Evolutionary conservation across 2,113 vertebrate species (phyloP), one percentile per base, ranked within the genome.

Genomic region (Archilochus colubris): DNA sequence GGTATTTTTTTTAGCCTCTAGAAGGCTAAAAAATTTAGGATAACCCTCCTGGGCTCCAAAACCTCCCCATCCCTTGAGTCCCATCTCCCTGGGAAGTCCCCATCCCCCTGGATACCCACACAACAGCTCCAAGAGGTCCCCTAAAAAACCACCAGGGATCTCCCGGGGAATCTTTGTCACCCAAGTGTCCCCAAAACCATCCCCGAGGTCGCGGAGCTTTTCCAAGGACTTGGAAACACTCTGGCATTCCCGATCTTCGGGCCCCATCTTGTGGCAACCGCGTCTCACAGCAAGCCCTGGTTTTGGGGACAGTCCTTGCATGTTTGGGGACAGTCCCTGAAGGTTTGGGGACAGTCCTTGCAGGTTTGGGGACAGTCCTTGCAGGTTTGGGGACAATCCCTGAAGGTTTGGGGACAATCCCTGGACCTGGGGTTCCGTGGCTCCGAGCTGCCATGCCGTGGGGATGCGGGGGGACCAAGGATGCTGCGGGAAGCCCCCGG

Each of bases 41-140:
- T 5, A 33, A 20, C 5, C 14, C 30, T 38, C 23, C 7, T 24
- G 10, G 31, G 55, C 33, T 33, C 8, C 19, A 16, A 30, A 23
- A 48, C 12, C 2, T 77, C 15, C 36, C 21, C 4, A 1, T 23
- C 11, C 28, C 36, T 0, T 0, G 6, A 30, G 57, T 30, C 46
- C 28, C 16, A 5, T 5, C 33, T 58, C 43, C n/a, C 27, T 0
- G 24, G 51, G 51, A 73, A 43, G 70, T 0, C 2, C 59, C 9
- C 48, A 25, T 16, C 19, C 24, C 63, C 24, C 23, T 17, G 1
- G 8, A 9, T 14, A 5, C 38, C 59, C 9, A 11, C 14, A 33
- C 0, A 2, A 15, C 27, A 0, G 2, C 66, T 43, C 33, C 5
- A n/a, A n/a, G n/a, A n/a, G n/a, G n/a, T n/a, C n/a, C n/a, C 40